Evolutionary conservation across 2,888 invertebrate species (phyloP).

Genomic region (Brachycybe producta): DNA sequence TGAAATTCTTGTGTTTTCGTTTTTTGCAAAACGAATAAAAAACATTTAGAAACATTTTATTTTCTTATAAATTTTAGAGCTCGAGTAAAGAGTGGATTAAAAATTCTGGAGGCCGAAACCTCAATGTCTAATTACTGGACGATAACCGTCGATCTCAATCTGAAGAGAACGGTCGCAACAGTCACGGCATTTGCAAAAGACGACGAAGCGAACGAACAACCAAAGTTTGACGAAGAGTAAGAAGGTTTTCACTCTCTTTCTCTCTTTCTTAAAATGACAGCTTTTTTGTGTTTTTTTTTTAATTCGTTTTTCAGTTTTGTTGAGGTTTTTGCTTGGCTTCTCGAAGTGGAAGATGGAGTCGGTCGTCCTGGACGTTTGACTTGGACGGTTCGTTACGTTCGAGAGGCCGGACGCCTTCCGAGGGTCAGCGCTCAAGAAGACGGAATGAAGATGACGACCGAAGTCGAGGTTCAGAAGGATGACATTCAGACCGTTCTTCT

Average conservation of each 20-base stretch:
- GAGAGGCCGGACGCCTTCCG: constrained; percentile 23
- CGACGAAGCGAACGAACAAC: background rate
- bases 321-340: constrained; percentile 80
- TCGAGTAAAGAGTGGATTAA: constrained; percentile 74
- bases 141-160: constrained; percentile 70
- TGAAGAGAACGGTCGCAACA: constrained; percentile 73
- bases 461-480: constrained; percentile 81
- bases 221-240: constrained; percentile 4
- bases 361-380: constrained; percentile 73
- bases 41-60: constrained; percentile 17
- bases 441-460: constrained; percentile 55
- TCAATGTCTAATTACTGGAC: constrained; percentile 64
- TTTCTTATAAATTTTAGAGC: constrained; percentile 46
- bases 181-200: constrained; percentile 53
- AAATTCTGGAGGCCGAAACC: constrained; percentile 68
- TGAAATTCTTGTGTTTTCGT: no score
- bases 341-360: constrained; percentile 69
- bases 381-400: constrained; percentile 66
- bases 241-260: constrained; percentile 14
- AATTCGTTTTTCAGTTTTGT: constrained; percentile 39
- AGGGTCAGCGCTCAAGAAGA: constrained; percentile 31
- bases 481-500: constrained; percentile 86
- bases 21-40: no score
- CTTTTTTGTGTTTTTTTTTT: constrained; percentile 8
- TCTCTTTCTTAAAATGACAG: constrained; percentile 30